Percentiles rank a stretch among this genome's conserved stretches.
Evolutionary conservation across 2,113 vertebrate genomes (phyloP).

Genomic region (Hippocampus comes): DNA sequence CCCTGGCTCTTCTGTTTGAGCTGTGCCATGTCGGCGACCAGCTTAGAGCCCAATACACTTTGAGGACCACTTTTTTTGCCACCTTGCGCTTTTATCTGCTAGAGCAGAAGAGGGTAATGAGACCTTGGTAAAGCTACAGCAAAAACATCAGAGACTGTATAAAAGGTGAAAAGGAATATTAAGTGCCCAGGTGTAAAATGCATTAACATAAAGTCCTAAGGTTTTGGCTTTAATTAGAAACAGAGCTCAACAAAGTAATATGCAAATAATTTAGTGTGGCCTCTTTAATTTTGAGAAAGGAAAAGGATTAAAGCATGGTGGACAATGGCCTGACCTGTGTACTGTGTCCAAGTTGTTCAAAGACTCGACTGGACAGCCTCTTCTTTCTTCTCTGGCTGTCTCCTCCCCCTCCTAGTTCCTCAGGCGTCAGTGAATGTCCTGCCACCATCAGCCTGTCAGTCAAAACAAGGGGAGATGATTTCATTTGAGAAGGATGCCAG

Average conservation of each 20-base stretch:
- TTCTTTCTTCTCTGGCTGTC: conserved; percentile 81
- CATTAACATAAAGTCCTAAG: conserved; percentile 1
- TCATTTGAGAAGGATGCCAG: conserved; percentile 40
- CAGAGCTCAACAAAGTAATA: conserved; percentile 47
- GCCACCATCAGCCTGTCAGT: conserved; percentile 79
- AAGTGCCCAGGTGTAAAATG: conserved; percentile 17
- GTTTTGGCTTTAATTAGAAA: conserved; percentile 59
- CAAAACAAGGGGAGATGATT: conserved; percentile 44
- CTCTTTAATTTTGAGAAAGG: conserved; percentile 37
- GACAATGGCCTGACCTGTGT: conserved; percentile 59
- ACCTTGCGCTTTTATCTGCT: conserved; percentile 77
- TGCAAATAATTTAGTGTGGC: conserved; percentile 29
- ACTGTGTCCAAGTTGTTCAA: conserved; percentile 60
- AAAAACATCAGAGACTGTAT: conserved; percentile 28
- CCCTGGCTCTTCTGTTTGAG: conserved; percentile 82
- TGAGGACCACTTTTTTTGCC: conserved; percentile 72
- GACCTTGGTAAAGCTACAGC: conserved; percentile 39
- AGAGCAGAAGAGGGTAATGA: conserved; percentile 50
- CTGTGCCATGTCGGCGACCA: conserved; percentile 73
- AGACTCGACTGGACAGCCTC: conserved; percentile 77
- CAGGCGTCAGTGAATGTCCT: conserved; percentile 79
- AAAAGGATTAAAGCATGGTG: conserved; percentile 40
- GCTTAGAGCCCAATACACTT: conserved; percentile 67
- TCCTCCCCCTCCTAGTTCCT: conserved; percentile 74
- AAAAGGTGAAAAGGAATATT: conserved; percentile 22